Percentiles rank a stretch among this genome's conserved stretches.
Conservation (phyloP, 2,888 invertebrate genomes). For the Amphipyra berbera region DNA sequence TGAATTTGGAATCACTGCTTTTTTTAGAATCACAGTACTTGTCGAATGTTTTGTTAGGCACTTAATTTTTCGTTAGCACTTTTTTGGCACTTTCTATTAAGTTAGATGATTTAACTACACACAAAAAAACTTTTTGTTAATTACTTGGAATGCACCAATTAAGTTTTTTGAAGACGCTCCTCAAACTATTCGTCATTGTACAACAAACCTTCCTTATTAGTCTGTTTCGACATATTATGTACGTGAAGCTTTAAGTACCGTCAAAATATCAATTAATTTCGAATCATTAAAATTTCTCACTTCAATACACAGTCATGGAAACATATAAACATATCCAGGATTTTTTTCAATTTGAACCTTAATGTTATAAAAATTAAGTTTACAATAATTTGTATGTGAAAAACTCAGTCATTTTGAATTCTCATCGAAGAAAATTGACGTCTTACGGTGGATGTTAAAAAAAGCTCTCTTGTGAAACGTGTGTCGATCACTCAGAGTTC, state of each 20-base stretch:
- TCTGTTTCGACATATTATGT: slow-evolving; percentile 63
- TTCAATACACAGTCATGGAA: slow-evolving; percentile 58
- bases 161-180: slow-evolving; percentile 23
- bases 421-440: slow-evolving; percentile 85
- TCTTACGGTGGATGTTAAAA: slow-evolving; percentile 60
- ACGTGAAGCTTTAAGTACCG: slow-evolving; percentile 61
- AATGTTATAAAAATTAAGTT: slow-evolving; percentile 36
- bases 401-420: slow-evolving; percentile 67
- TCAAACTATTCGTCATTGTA: slow-evolving; percentile 52
- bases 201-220: slow-evolving; percentile 51
- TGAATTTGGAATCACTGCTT: slow-evolving; percentile 5
- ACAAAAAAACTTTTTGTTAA: slow-evolving; percentile 6
- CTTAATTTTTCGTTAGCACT: slow-evolving; percentile 12
- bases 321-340: slow-evolving; percentile 33
- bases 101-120: slow-evolving; percentile 14
- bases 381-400: slow-evolving; percentile 38
- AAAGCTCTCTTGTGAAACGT: slow-evolving; percentile 52
- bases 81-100: slow-evolving; percentile 12
- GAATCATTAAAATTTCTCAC: slow-evolving; percentile 76
- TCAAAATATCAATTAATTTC: slow-evolving; percentile 82
- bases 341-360: slow-evolving; percentile 39
- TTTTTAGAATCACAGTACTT: slow-evolving; percentile 8
- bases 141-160: slow-evolving; percentile 15
- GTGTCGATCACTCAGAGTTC: slow-evolving; percentile 44
- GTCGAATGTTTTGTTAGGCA: slow-evolving; percentile 13